phyloP scores from a whole-genome alignment of 2,888 invertebrate species.

The Tiliacea citrago region DNA sequence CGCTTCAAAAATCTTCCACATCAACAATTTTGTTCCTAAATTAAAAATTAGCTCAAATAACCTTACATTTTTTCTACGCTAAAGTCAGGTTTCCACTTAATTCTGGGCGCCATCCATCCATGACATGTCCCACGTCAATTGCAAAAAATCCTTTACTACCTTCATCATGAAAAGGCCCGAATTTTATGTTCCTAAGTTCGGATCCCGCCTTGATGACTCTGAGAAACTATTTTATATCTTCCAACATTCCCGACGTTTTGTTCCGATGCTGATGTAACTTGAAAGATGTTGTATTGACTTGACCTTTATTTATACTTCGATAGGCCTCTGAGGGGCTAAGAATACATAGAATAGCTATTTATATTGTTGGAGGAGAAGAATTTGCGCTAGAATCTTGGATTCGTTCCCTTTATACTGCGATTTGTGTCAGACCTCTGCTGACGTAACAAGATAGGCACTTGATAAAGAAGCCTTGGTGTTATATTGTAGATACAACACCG shows the following conservation, averaged over 20 bases:
- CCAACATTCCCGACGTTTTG: slow-evolving; percentile 43
- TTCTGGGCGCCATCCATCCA: slow-evolving; percentile 41
- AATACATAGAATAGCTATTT: slow-evolving; percentile 37
- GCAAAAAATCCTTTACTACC: slow-evolving; percentile 54
- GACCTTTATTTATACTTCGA: slow-evolving; percentile 54
- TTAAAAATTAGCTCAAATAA: slow-evolving; percentile 8
- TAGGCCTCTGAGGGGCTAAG: slow-evolving; percentile 32
- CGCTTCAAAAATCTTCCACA: background rate
- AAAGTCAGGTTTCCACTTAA: slow-evolving; percentile 17
- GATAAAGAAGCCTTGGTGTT: slow-evolving; percentile 25
- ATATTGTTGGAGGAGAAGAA: slow-evolving; percentile 46
- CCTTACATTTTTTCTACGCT: slow-evolving; percentile 3
- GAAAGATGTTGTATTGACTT: slow-evolving; percentile 49
- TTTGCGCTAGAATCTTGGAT: slow-evolving; percentile 44
- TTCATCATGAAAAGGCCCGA: slow-evolving; percentile 44
- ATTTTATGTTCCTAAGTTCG: slow-evolving; percentile 50
- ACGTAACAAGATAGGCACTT: slow-evolving; percentile 32
- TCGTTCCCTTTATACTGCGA: slow-evolving; percentile 37
- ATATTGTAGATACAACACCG: slow-evolving; percentile 8
- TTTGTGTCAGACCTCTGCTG: slow-evolving; percentile 42
- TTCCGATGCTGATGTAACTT: slow-evolving; percentile 47
- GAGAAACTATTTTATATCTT: slow-evolving; percentile 58
- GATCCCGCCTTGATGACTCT: slow-evolving; percentile 52
- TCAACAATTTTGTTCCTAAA: slow-evolving; percentile 1
- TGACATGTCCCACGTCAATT: slow-evolving; percentile 46